phyloP scores from a whole-genome alignment of 30 jellyfish, hydroid and myxozoan species.

The Aurelia sp. region DNA sequence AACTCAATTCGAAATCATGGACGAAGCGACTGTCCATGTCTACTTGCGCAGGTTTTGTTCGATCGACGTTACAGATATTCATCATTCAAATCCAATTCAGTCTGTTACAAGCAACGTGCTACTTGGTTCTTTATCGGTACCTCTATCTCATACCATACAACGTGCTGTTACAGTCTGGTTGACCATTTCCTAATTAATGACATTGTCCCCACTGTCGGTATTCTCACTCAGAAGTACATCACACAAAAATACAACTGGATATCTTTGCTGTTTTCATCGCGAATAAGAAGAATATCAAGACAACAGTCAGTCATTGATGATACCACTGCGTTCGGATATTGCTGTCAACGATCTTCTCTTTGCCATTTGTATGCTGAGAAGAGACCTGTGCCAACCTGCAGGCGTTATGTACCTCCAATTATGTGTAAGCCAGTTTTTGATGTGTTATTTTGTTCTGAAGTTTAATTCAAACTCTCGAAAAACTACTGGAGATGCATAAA shows the following conservation, averaged over 20 bases:
- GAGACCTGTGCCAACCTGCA: conserved; percentile 45
- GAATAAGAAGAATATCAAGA: conserved; percentile 1
- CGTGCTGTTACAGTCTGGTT: conserved; percentile 4
- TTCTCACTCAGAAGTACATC: conserved; percentile 11
- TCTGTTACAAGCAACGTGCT: conserved; percentile 25
- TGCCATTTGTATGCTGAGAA: conserved; percentile 36
- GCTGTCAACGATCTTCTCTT: conserved; percentile 15
- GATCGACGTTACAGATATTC: conserved; percentile 34
- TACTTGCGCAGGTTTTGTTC: neutral
- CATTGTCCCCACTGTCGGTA: neutral
- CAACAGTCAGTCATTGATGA: conserved; percentile 4
- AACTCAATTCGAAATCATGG: conserved; percentile 8
- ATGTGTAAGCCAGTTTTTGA: conserved; percentile 1
- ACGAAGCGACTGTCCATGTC: conserved; percentile 37
- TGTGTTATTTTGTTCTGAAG: too few species aligned
- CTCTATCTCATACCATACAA: conserved; percentile 15
- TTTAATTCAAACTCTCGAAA: too few species aligned
- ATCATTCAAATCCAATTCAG: neutral
- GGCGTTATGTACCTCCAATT: conserved; percentile 24
- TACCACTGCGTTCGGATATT: conserved; percentile 7
- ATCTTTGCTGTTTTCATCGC: neutral
- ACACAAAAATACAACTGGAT: conserved; percentile 7
- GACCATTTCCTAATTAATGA: conserved; percentile 8
- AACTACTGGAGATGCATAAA: too few species aligned
- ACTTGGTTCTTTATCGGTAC: conserved; percentile 33